Evolutionary conservation across 2,888 invertebrate genomes (phyloP).

Genomic region (Lydus trimaculatus): DNA sequence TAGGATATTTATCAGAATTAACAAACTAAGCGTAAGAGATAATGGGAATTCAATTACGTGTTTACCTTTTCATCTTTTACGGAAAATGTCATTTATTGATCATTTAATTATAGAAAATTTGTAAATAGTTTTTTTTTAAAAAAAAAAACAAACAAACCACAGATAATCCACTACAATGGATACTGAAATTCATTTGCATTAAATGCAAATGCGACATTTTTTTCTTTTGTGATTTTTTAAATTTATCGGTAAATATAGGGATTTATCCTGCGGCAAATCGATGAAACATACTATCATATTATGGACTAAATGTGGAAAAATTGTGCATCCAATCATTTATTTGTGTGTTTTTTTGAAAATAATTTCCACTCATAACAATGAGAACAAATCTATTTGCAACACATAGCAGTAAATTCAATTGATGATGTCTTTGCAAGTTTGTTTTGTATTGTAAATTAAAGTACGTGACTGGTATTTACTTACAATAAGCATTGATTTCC

Average conservation of each 20-base stretch:
- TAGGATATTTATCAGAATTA: not conserved
- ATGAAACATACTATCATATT: not conserved
- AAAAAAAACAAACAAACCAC: not conserved
- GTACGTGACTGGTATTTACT: too few relatives aligned
- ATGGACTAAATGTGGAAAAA: not conserved
- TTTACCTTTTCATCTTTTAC: too few relatives aligned
- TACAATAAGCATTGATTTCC: too few relatives aligned
- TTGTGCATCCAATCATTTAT: not conserved
- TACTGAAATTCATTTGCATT: not conserved
- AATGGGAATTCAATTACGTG: too few relatives aligned
- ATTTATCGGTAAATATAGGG: not conserved
- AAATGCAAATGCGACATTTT: not conserved
- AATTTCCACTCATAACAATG: too few relatives aligned
- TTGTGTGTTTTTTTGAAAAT: too few relatives aligned
- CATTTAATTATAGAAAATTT: not conserved
- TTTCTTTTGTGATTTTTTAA: not conserved
- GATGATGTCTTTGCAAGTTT: too few relatives aligned
- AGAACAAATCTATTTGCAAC: too few relatives aligned
- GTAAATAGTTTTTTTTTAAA: not conserved
- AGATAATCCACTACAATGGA: not conserved
- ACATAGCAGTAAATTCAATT: too few relatives aligned
- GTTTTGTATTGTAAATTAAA: too few relatives aligned
- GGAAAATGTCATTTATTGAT: not conserved
- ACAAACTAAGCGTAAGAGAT: too few relatives aligned
- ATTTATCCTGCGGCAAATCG: not conserved